Conservation (phyloP, 37 sponge, comb jelly and placozoan genomes). For the Dysidea cf. avara region DNA sequence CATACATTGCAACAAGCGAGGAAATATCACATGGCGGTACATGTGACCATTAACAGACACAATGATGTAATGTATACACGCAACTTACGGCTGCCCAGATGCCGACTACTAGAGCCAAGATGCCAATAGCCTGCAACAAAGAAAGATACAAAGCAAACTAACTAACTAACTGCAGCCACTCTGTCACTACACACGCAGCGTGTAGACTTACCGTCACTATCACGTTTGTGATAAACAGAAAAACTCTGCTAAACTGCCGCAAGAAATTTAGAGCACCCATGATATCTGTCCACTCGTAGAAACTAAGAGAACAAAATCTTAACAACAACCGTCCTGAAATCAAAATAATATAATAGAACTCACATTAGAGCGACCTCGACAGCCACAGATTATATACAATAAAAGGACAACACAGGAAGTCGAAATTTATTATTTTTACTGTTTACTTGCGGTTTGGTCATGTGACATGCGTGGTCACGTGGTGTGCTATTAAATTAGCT, state of each 20-base stretch:
- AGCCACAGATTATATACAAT: too few relatives aligned
- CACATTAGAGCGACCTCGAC: background rate
- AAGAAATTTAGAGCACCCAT: background rate
- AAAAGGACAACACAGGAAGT: too few relatives aligned
- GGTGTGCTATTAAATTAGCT: too few relatives aligned
- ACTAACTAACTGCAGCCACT: background rate
- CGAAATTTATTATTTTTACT: too few relatives aligned
- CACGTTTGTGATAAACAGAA: conserved; percentile 43
- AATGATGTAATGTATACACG: background rate
- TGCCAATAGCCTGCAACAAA: conserved; percentile 41
- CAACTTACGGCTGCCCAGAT: conserved; percentile 43
- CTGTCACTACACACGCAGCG: background rate
- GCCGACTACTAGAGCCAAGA: conserved; percentile 41
- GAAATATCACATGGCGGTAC: too few relatives aligned
- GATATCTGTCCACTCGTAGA: background rate
- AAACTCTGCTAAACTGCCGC: conserved; percentile 12
- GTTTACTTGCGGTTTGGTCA: too few relatives aligned
- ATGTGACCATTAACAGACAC: background rate
- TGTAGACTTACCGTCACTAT: conserved; percentile 39
- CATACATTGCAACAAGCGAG: too few relatives aligned
- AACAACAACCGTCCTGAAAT: background rate
- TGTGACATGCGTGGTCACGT: too few relatives aligned
- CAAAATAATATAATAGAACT: background rate
- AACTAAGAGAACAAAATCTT: background rate
- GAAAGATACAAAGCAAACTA: background rate